Percentiles rank a stretch among this genome's conserved stretches.
Evolutionary conservation across 2,797 vertebrate genomes (phyloP).

Genomic region (Diceros bicornis): DNA sequence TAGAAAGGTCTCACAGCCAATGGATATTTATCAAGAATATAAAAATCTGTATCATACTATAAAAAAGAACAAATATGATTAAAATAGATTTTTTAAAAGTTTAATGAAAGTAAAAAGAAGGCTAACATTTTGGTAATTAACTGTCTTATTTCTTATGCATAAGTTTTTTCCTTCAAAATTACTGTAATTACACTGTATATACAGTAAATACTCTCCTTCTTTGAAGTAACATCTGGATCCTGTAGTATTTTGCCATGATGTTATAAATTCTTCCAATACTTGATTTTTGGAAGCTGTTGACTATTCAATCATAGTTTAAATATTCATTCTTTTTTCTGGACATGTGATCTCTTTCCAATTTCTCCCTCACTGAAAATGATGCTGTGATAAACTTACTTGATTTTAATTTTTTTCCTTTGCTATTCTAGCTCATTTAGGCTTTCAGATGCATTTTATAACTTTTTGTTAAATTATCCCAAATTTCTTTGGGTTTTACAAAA

Average conservation of each 20-base stretch:
- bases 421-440: constrained; percentile 21
- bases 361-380: not conserved
- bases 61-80: constrained; percentile 70
- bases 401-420: constrained; percentile 34
- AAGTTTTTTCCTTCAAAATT: constrained; percentile 50
- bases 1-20: constrained; percentile 99
- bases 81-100: constrained; percentile 52
- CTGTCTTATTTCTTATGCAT: not conserved
- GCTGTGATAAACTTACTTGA: not conserved
- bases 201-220: not conserved
- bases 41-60: constrained; percentile 99
- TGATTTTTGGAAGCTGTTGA: not conserved
- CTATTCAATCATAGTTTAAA: constrained; percentile 4
- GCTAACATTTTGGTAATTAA: constrained; percentile 40
- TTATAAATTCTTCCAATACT: not conserved
- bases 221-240: constrained; percentile 21
- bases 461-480: constrained; percentile 34
- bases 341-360: not conserved
- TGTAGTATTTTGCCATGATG: constrained; percentile 23
- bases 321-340: constrained; percentile 6
- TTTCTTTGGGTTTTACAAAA: constrained; percentile 43
- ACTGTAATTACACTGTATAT: not conserved
- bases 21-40: constrained; percentile 99
- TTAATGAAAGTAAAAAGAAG: constrained; percentile 31
- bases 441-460: constrained; percentile 17